Base-by-base conservation (phyloP, 2,797 vertebrate genomes). In the Allenopithecus nigroviridis region DNA sequence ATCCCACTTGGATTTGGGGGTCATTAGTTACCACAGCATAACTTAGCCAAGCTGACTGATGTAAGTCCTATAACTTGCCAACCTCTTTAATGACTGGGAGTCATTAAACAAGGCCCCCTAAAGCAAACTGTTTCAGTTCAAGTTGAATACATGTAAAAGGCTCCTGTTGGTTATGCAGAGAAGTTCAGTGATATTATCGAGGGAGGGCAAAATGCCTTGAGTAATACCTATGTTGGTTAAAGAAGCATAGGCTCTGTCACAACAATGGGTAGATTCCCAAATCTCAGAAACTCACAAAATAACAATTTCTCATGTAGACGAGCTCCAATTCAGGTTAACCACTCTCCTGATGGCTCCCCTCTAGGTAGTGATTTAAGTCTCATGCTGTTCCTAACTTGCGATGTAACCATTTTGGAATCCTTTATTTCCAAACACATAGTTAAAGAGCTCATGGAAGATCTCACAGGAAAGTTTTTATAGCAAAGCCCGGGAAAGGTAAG, bases 241-340 rank as follows among this genome's bases (percentile, higher is more conserved):
- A 48, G 22, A 89, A 79, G 70, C 5, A 33, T n/a, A 79, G n/a
- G 28, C 30, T 93, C 36, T 91, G 79, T 41, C 46, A 24, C 5
- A 74, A 14, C 74, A 79, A 68, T 3, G 76, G 8, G 43, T 39
- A 57, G 43, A 46, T 26, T 1, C 13, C 14, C 2, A 92, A 36
- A 91, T 83, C 91, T 83, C 64, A 94, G 76, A 64, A 61, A 78
- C 22, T 91, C 48, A 84, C 24, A 84, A 74, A 93, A 79, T 74
- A 81, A 85, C 72, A 72, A 22, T 85, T 96, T 95, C 53, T 88
- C 36, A 46, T 24, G 21, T 14, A 36, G 64, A 43, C 12, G 48
- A 50, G n/a, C 10, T 7, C 55, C 6, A 8, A 0, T 7, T 24
- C 16, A 28, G 24, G 6, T 16, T 83, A 22, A 26, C 5, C 11